A percentile compares a stretch with the other conserved stretches of the same genome.
These are phyloP conservation scores for Misgurnus anguillicaudatus DNA, from an alignment of 2,113 vertebrate genomes.

Conservation along the genomic window DNA sequence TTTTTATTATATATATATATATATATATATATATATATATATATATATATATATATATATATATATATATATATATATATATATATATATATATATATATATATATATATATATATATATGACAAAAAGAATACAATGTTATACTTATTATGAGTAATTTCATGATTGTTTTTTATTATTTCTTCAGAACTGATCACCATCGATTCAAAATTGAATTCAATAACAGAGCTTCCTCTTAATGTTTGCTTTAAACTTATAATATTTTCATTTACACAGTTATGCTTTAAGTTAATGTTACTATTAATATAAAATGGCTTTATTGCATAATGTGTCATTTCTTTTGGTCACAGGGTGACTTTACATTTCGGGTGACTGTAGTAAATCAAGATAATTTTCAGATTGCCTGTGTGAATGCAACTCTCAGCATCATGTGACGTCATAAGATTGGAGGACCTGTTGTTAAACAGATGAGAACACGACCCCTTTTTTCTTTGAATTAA, in stretches of 20 bases:
- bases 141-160: background rate
- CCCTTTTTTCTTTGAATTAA: too few species aligned
- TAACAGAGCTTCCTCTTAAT: background rate
- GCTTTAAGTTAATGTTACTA: background rate
- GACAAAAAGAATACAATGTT: background rate
- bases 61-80: too few species aligned
- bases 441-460: background rate
- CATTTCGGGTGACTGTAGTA: background rate
- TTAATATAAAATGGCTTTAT: background rate
- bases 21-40: too few species aligned
- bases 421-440: constrained; percentile 2
- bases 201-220: background rate
- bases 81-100: too few species aligned
- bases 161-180: background rate
- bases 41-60: too few species aligned
- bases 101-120: too few species aligned
- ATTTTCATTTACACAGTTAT: background rate
- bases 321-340: background rate
- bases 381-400: constrained; percentile 49
- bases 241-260: background rate
- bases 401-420: constrained; percentile 27
- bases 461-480: background rate
- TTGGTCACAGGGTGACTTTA: constrained; percentile 17
- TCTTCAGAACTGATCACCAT: constrained; percentile 24
- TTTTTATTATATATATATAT: too few species aligned